Base-by-base conservation (phyloP, 1,140 invertebrate genomes). In the Adoxophyes honmai region DNA sequence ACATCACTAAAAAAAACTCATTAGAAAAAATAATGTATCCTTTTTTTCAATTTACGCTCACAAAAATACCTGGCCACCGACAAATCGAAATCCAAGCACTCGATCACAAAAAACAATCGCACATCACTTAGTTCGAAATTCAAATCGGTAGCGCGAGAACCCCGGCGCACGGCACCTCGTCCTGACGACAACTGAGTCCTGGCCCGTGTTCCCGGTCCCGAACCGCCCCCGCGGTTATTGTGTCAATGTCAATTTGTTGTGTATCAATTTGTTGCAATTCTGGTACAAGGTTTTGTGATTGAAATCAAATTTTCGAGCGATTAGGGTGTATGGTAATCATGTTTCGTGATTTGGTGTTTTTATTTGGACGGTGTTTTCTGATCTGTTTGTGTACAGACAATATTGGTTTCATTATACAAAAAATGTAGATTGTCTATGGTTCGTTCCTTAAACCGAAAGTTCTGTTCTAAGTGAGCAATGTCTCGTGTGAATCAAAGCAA, bases 241-340 rank as follows among this genome's bases (percentile, higher is more conserved):
- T 48, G 42, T 48, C 42, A 48, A 48, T 48, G 42, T 48, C 42
- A 48, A 48, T 21, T 38, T 48, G n/a, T 48, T 28, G 21, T 28
- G 21, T 28, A 28, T 28, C 21, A 28, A 28, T 28, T 28, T 28
- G 21, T 48, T 48, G 42, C 42, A 48, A 48, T 28, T 28, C 6
- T 28, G 21, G 21, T 28, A 28, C 21, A 28, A 28, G 21, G 21
- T 28, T 28, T 28, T 28, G 21, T 28, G 21, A 28, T 28, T 28
- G 21, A 28, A 28, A 28, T 28, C 21, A 28, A n/a, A 6, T 28
- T 28, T 28, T 28, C 21, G 21, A 28, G 21, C 2, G 2, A 28
- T 2, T 28, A n/a, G n/a, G 21, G 2, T 3, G 21, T 28, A 28
- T 28, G 2, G 21, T 28, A 28, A 28, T 28, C 21, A 28, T 28